phyloP scores from a whole-genome alignment of 2,113 vertebrate genomes.

The Ictalurus furcatus region DNA sequence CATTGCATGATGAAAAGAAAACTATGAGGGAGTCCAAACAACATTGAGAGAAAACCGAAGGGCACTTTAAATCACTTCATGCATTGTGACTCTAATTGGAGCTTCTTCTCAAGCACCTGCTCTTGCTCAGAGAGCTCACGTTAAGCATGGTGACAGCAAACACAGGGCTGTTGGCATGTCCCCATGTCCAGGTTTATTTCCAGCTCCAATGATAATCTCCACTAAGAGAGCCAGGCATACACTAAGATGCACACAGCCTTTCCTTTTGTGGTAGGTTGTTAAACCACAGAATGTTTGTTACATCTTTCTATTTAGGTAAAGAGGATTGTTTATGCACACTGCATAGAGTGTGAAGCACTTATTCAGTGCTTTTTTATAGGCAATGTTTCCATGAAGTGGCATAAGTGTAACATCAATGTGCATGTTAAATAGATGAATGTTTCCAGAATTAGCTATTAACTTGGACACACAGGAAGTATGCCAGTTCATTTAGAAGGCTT shows the following conservation, averaged over 20 bases:
- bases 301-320: constrained; percentile 11
- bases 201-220: constrained; percentile 12
- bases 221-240: constrained; percentile 1
- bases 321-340: neutral
- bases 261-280: constrained; percentile 3
- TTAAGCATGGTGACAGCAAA: constrained; percentile 32
- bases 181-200: constrained; percentile 30
- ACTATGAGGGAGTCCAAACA: neutral
- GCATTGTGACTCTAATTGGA: constrained; percentile 18
- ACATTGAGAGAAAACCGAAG: constrained; percentile 8
- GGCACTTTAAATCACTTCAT: constrained; percentile 40
- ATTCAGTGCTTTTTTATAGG: constrained; percentile 10
- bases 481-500: neutral
- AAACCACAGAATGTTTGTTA: neutral
- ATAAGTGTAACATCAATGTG: constrained; percentile 9
- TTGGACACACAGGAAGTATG: neutral
- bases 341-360: neutral
- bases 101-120: constrained; percentile 2
- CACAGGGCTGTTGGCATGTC: constrained; percentile 13
- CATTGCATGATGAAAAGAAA: neutral
- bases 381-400: neutral
- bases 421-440: constrained; percentile 9
- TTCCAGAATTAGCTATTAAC: constrained; percentile 1
- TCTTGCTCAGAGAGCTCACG: constrained; percentile 20
- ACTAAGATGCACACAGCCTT: constrained; percentile 8